Evolutionary conservation across 2,797 vertebrate species (phyloP).

Genomic region (Selene dorsalis): DNA sequence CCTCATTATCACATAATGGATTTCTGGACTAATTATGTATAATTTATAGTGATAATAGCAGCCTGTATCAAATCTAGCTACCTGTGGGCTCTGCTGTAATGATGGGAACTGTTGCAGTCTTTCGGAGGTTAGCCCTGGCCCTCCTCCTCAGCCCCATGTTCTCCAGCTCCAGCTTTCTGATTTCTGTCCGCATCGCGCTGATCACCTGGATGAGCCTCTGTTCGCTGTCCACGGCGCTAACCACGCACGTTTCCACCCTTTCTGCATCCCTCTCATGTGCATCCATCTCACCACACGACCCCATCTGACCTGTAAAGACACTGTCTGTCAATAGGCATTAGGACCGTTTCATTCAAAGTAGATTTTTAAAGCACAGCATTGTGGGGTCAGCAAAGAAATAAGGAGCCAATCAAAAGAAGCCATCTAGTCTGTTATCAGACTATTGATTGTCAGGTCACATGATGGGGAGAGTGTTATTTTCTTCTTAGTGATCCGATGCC

Average conservation of each 20-base stretch:
- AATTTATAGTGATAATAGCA: neutral
- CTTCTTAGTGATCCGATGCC: constrained; percentile 69
- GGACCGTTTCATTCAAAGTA: constrained; percentile 10
- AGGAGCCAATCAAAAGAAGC: constrained; percentile 40
- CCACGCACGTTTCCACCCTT: constrained; percentile 6
- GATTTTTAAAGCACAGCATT: constrained; percentile 20
- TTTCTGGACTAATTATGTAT: neutral
- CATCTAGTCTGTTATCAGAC: constrained; percentile 60
- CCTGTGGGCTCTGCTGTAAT: constrained; percentile 76
- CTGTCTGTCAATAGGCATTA: neutral
- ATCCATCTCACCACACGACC: constrained; percentile 11
- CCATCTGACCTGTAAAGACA: constrained; percentile 35
- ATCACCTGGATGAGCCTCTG: constrained; percentile 80
- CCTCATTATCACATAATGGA: too few species aligned
- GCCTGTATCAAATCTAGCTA: constrained; percentile 55
- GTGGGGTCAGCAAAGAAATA: constrained; percentile 10
- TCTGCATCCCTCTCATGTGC: neutral
- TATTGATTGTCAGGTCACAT: constrained; percentile 56
- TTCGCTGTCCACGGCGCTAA: constrained; percentile 80
- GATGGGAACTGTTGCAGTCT: constrained; percentile 53
- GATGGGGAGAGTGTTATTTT: constrained; percentile 57
- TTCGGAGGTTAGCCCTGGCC: constrained; percentile 66
- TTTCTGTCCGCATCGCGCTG: constrained; percentile 83
- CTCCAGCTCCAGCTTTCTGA: constrained; percentile 85
- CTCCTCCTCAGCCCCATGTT: constrained; percentile 83